Evolutionary conservation across 1,140 invertebrate species (phyloP), one percentile per base, ranked within the genome.

Genomic region (Euura saliciscinereae): DNA sequence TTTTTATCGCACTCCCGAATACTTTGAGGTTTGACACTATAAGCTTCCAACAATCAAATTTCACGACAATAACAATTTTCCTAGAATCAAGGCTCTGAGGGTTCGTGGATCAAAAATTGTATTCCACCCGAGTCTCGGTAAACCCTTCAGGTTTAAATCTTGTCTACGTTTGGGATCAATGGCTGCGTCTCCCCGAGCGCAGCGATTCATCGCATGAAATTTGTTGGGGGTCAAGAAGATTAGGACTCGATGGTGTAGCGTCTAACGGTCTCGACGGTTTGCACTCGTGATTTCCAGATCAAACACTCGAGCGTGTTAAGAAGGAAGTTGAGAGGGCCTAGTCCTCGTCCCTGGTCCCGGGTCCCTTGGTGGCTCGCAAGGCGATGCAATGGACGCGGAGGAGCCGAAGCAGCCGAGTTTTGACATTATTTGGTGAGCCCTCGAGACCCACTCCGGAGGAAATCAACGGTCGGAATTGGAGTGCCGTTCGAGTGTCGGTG

Each of bases 391-490:
- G 28, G 28, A 28, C 28, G 28, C 28, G 3, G 51, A 59, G 51
- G 51, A 59, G 51, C 8, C 3, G 51, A 59, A 59, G 13, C 51
- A n/a, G 51, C 8, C 13, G 51, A 59, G 51, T 81, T 82, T 81
- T 70, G 64, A 75, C 73, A 76, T 81, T 79, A 78, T 83, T 83
- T 79, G 74, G 76, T 75, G 13, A 79, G 74, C 78, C 75, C 78
- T 80, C 72, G 65, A 78, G 73, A 75, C 67, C 65, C 73, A 66
- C 69, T 75, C 42, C 69, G 44, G 51, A 72, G 72, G 75, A 76
- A 83, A 79, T 83, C 77, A 83, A 79, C 76, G 77, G 79, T 80
- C 66, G 76, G 68, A 76, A 78, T 78, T 81, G 69, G 70, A 80
- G 79, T 79, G 74, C 64, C 68, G 67, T 66, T 45, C 28, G 64